A percentile compares a stretch with the other conserved stretches of the same genome.
These are phyloP conservation scores for Odontothrips loti DNA, from an alignment of 2,888 invertebrate genomes.

Conservation along the genomic window DNA sequence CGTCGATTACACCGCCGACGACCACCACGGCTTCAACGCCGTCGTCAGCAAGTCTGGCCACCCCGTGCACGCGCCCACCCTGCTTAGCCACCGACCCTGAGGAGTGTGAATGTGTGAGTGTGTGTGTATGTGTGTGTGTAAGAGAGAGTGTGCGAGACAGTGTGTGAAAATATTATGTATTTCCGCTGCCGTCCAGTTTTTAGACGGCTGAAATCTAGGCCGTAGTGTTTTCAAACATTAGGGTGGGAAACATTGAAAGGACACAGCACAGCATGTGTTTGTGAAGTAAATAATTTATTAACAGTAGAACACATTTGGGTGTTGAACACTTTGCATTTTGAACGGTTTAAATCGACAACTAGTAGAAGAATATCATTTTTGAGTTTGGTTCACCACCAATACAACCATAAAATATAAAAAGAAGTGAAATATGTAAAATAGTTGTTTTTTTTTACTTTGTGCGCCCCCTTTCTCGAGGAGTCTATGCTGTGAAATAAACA, in stretches of 20 bases:
- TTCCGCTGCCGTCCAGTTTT: neutral
- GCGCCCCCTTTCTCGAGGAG: too few species aligned
- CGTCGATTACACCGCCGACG: constrained; percentile 68
- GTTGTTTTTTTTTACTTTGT: neutral
- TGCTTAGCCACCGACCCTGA: neutral
- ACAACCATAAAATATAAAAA: neutral
- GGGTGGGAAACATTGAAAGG: too few species aligned
- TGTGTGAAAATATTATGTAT: neutral
- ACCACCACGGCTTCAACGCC: constrained; percentile 72
- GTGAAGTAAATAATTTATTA: neutral
- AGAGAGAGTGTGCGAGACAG: too few species aligned
- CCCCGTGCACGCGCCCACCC: constrained; percentile 20
- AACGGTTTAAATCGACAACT: neutral
- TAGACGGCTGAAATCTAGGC: too few species aligned
- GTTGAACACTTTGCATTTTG: neutral
- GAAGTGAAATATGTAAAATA: neutral
- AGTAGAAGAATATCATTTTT: neutral
- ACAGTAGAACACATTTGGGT: neutral
- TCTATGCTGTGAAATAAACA: too few species aligned
- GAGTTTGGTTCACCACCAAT: too few species aligned
- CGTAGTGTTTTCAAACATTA: neutral
- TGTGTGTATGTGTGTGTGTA: neutral
- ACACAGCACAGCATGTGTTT: neutral
- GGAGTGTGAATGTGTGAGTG: neutral
- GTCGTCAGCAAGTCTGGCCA: constrained; percentile 47